These are phyloP conservation scores for Rhizomys pruinosus DNA, from an alignment of 2,113 vertebrate genomes.

Conservation along the genomic window DNA sequence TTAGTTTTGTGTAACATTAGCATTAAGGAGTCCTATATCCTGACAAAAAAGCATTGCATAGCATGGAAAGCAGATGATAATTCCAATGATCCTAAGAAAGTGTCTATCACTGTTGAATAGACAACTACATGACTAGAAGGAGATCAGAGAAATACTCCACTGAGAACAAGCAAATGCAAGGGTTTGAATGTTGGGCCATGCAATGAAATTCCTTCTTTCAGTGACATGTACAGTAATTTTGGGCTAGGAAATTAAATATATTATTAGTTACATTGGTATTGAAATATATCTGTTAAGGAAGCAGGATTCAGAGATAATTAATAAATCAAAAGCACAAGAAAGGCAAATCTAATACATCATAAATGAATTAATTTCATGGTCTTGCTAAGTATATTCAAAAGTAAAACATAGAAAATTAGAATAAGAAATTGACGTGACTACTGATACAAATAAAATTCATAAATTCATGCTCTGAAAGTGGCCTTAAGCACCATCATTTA, in stretches of 20 bases:
- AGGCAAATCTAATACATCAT: neutral
- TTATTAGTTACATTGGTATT: neutral
- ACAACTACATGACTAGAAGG: neutral
- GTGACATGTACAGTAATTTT: accelerated
- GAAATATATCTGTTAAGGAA: neutral
- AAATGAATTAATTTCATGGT: neutral
- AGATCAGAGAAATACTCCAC: neutral
- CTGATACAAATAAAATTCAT: neutral
- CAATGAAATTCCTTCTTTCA: neutral
- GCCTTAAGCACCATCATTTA: neutral
- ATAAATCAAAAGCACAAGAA: neutral
- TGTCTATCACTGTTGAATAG: neutral
- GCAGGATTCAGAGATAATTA: neutral
- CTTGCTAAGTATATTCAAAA: neutral
- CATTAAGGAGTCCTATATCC: neutral
- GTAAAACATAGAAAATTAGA: neutral
- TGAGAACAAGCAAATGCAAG: neutral
- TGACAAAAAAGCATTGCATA: neutral
- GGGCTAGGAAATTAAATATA: neutral
- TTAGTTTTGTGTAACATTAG: neutral
- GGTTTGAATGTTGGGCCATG: neutral
- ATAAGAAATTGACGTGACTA: neutral
- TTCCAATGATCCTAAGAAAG: neutral
- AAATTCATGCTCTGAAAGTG: neutral
- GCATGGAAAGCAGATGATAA: neutral